These are phyloP conservation scores for Echinarachnius parma DNA, from an alignment of 53 echinoderm and acorn worm species.

Conservation along the genomic window DNA sequence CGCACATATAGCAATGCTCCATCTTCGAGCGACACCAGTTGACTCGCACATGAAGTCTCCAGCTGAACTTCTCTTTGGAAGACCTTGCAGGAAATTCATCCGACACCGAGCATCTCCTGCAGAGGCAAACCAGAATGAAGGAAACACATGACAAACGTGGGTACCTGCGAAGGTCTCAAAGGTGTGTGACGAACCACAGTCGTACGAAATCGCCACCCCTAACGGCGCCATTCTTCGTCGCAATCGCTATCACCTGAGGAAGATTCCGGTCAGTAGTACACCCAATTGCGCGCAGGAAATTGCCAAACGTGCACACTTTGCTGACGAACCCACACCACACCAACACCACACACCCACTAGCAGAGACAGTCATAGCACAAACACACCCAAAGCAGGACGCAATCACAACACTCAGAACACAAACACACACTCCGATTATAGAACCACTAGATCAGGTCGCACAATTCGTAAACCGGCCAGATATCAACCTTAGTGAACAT, in stretches of 20 bases:
- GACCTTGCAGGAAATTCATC: constrained; percentile 25
- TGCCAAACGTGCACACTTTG: constrained; percentile 1
- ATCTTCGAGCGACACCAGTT: constrained; percentile 58
- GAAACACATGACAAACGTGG: constrained; percentile 54
- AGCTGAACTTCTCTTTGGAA: constrained; percentile 59
- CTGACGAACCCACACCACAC: neutral
- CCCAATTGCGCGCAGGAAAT: neutral
- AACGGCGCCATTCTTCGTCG: constrained; percentile 50
- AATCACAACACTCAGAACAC: too few relatives aligned
- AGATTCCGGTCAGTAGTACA: constrained; percentile 9
- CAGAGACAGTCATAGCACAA: neutral
- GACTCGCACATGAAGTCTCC: constrained; percentile 59
- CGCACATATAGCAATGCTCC: constrained; percentile 37
- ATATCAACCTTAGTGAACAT: too few relatives aligned
- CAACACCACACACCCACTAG: too few relatives aligned
- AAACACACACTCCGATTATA: constrained; percentile 1
- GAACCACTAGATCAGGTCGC: constrained; percentile 1
- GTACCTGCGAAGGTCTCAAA: constrained; percentile 48
- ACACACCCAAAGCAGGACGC: neutral
- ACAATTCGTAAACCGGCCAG: neutral
- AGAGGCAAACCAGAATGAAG: constrained; percentile 37
- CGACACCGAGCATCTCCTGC: constrained; percentile 16
- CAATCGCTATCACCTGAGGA: constrained; percentile 58
- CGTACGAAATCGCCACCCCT: constrained; percentile 56
- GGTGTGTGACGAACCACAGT: constrained; percentile 55